These are phyloP conservation scores for Drosophila lowei DNA, from an alignment of 1,140 invertebrate genomes.

Conservation along the genomic window DNA sequence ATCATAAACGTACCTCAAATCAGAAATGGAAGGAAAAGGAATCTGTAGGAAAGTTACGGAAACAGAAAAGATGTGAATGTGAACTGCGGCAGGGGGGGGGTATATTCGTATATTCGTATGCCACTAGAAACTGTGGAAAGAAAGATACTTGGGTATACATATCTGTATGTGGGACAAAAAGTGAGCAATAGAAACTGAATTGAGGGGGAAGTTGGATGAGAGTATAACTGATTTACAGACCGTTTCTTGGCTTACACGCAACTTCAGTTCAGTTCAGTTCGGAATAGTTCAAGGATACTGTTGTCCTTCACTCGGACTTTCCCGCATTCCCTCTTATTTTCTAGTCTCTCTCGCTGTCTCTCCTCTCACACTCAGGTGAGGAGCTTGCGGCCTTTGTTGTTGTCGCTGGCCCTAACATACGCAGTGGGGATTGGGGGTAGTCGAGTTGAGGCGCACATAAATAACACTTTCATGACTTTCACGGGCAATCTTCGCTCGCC, in stretches of 20 bases:
- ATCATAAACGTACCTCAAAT: neutral
- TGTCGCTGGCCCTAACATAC: conserved; percentile 11
- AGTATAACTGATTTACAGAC: conserved; percentile 46
- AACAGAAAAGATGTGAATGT: no score
- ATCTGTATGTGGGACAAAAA: neutral
- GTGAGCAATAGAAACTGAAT: neutral
- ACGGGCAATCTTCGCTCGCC: conserved; percentile 23
- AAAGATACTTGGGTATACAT: neutral
- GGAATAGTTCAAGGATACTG: conserved; percentile 50
- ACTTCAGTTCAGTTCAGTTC: conserved; percentile 22
- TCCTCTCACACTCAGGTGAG: conserved; percentile 33
- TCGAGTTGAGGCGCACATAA: conserved; percentile 35
- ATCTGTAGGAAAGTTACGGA: no score
- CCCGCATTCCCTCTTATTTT: no score
- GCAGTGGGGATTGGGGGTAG: neutral
- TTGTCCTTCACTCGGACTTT: conserved; percentile 11
- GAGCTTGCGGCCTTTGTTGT: conserved; percentile 25
- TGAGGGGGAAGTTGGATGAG: neutral
- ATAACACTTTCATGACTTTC: conserved; percentile 64
- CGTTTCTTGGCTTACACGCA: conserved; percentile 30
- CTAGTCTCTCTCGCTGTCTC: conserved; percentile 1
- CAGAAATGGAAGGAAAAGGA: neutral
- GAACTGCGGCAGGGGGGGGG: no score
- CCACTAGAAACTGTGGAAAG: no score
- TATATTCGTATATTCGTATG: no score